Base-by-base conservation (phyloP, 1,140 invertebrate genomes). In the Ruditapes philippinarum region DNA sequence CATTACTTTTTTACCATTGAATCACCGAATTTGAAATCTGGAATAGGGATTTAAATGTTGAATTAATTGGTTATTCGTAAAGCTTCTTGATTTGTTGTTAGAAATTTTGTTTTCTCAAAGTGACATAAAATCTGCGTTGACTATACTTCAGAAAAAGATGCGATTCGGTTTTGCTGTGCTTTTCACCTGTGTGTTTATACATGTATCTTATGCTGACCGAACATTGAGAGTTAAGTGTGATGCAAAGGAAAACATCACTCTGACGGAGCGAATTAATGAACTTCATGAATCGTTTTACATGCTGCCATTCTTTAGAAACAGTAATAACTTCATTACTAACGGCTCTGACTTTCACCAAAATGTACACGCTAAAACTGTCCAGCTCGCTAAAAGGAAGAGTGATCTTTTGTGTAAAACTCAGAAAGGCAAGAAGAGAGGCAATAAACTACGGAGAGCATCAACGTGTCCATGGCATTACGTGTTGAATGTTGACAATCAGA, bases 401-500 rank as follows among this genome's bases (percentile, higher is more conserved):
- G 25, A 62, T 25, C 5, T 11, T 28, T n/a, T 19, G 57, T 62
- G 57, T 28, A 62, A 62, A 62, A 28, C n/a, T 1, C 4, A 5
- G 22, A 25, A 28, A 4, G n/a, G 25, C 2, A 19, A 25, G 25
- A n/a, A 22, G 22, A n/a, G 7, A 22, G 22, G 28, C 25, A 4
- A 25, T 25, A 4, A 1, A 14, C 9, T 62, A n/a, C 25, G 19
- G 57, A 62, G 28, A 14, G 22, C 1, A 38, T 85, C 70, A 1
- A 57, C 54, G 2, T 87, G 84, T 38, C 68, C 68, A 9, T 87
- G 84, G 84, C 70, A 87, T 65, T 78, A 78, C 33, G 84, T 87
- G 12, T 9, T 78, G 17, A 87, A 78, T 45, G 36, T 36, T 2
- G 57, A 80, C 28, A 40, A 57, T 2, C 5, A 17, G 2, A 38